Conservation (phyloP, 2,113 vertebrate species). For the Trogon surrucura region DNA sequence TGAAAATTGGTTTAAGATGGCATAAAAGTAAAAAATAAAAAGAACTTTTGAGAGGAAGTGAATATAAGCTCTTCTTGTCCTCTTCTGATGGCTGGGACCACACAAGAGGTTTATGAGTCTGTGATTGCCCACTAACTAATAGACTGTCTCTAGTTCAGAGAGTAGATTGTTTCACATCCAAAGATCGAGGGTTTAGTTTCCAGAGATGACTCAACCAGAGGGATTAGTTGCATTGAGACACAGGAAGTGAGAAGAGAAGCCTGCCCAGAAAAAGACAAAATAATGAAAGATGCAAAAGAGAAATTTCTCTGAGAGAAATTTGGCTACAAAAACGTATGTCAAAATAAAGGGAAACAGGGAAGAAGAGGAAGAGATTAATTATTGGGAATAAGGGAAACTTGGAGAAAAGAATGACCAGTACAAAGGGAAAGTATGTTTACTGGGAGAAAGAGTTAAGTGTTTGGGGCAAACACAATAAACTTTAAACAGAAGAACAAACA, state of each 20-base stretch:
- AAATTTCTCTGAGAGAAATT: not conserved
- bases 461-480: not conserved
- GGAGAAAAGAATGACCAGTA: not conserved
- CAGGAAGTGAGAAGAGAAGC: conserved; percentile 10
- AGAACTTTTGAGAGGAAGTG: not conserved
- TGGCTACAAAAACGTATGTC: not conserved
- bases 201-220: conserved; percentile 21
- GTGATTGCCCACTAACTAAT: not conserved
- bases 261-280: conserved; percentile 1
- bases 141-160: not conserved
- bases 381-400: not conserved
- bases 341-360: not conserved
- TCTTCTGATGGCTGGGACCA: not conserved
- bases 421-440: not conserved
- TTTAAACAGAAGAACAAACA: not conserved
- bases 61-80: not conserved
- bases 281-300: not conserved
- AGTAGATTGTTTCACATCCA: conserved; percentile 6
- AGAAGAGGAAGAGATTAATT: not conserved
- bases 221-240: not conserved
- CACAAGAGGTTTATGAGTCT: conserved; percentile 21
- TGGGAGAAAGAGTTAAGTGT: not conserved
- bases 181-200: not conserved
- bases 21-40: not conserved
- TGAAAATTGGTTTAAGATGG: not conserved